These are phyloP conservation scores for Coptotermes formosanus DNA, from an alignment of 1,140 invertebrate species.

Conservation along the genomic window DNA sequence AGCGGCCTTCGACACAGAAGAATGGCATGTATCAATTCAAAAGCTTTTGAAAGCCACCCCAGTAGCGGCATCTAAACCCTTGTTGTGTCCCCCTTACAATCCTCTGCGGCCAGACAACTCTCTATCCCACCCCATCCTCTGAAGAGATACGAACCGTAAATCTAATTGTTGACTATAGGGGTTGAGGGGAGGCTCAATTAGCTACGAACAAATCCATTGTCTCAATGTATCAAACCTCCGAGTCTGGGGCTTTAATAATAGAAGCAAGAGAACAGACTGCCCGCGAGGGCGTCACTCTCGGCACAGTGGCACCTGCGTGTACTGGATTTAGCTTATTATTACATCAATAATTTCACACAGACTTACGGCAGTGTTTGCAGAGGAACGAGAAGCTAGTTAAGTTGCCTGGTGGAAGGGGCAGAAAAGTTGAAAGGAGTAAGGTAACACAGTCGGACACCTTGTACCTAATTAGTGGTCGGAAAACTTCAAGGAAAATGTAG, in stretches of 20 bases:
- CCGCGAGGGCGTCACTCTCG: not conserved
- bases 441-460: not conserved
- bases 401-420: not conserved
- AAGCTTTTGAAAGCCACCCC: not conserved
- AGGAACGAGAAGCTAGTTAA: not conserved
- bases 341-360: not conserved
- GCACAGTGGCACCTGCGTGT: not conserved
- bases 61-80: not conserved
- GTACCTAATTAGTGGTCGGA: not conserved
- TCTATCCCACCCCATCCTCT: not conserved
- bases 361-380: not conserved
- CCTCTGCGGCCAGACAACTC: not conserved
- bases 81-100: not conserved
- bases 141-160: not conserved
- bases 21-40: constrained; percentile 11
- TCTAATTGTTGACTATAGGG: constrained; percentile 6
- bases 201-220: not conserved
- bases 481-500: not conserved
- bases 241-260: not conserved
- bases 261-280: not conserved
- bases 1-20: not conserved
- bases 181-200: not conserved
- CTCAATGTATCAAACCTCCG: not conserved
- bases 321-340: not conserved
- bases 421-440: not conserved